Conservation (phyloP, 2,113 vertebrate species). For the Naja naja region DNA sequence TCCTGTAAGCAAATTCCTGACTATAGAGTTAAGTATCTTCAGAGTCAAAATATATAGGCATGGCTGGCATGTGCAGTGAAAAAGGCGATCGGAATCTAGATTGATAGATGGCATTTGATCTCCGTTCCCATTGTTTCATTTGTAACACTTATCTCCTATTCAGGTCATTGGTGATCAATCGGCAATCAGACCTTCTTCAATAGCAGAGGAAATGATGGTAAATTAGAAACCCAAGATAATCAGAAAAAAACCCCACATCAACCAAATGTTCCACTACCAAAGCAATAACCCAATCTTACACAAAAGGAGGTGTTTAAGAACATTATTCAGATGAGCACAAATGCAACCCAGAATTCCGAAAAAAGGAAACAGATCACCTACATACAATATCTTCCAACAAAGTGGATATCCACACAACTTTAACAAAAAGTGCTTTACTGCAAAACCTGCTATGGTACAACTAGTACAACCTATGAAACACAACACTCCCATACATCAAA, state of each 20-base stretch:
- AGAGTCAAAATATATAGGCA: not conserved
- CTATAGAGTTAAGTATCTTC: not conserved
- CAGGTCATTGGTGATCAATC: not conserved
- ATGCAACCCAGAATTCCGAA: not conserved
- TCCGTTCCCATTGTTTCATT: not conserved
- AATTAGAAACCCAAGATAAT: not conserved
- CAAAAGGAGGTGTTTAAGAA: not conserved
- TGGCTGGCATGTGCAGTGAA: not conserved
- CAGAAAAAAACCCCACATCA: not conserved
- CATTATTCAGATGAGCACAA: not conserved
- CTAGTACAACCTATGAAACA: not conserved
- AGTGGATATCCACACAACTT: not conserved
- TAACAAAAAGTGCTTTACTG: not conserved
- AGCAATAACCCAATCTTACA: not conserved
- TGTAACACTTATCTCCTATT: not conserved
- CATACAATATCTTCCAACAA: not conserved
- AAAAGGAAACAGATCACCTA: not conserved
- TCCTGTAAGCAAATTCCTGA: not conserved
- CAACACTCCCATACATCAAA: not conserved
- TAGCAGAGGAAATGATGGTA: not conserved
- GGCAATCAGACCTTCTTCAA: not conserved
- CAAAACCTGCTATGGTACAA: not conserved
- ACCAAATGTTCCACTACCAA: not conserved
- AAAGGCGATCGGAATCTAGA: not conserved
- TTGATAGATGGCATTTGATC: not conserved